These are phyloP conservation scores for Engystomops pustulosus DNA, from an alignment of 2,113 vertebrate genomes.

Conservation along the genomic window DNA sequence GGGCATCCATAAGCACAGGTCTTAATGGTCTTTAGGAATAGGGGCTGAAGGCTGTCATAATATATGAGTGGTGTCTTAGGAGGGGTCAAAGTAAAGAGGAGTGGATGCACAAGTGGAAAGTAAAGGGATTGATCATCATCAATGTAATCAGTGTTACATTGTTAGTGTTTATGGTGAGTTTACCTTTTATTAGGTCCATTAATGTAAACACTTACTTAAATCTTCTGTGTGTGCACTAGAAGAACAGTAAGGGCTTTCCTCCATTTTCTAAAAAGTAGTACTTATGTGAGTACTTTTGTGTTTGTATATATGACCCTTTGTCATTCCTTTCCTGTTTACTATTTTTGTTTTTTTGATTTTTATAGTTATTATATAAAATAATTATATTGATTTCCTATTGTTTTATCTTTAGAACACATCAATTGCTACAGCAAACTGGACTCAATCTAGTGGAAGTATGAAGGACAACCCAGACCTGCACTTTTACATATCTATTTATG, in stretches of 20 bases:
- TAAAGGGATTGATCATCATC: too few species aligned
- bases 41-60: too few species aligned
- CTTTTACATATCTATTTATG: slow-evolving; percentile 77
- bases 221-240: too few species aligned
- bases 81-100: too few species aligned
- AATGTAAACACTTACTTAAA: too few species aligned
- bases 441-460: slow-evolving; percentile 73
- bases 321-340: not conserved
- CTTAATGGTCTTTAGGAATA: too few species aligned
- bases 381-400: not conserved
- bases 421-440: slow-evolving; percentile 72
- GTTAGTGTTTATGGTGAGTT: too few species aligned
- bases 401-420: slow-evolving; percentile 73
- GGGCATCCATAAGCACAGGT: too few species aligned
- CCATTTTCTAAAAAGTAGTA: not conserved
- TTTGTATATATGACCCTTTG: not conserved
- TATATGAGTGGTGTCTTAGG: too few species aligned
- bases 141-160: too few species aligned
- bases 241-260: not conserved
- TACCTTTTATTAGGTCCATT: too few species aligned
- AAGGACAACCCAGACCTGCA: slow-evolving; percentile 76
- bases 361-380: not conserved
- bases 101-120: too few species aligned
- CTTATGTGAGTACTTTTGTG: not conserved
- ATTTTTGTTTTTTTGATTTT: not conserved